Base-by-base conservation (phyloP, 2,113 vertebrate species). In the Cryptotis parvus region DNA sequence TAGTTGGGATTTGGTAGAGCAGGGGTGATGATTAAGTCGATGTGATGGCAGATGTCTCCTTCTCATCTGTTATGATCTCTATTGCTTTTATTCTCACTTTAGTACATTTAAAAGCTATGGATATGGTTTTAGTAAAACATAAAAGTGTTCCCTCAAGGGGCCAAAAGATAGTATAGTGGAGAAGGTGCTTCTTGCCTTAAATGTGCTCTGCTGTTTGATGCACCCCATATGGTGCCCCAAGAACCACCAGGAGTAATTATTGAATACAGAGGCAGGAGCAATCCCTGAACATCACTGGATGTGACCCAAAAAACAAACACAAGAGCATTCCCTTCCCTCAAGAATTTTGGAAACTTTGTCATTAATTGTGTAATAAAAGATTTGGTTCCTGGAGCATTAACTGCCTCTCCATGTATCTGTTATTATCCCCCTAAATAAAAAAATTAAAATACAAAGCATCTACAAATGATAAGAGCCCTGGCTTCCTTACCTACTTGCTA, bases 321-420 rank as follows among this genome's bases (percentile, higher is more conserved):
- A 15, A 20, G 24, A 61, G 26, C 20, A 24, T 61, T 72, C 11
- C 31, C 49, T 55, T 49, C 27, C 31, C 49, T 91, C 37, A 63
- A 84, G 55, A 33, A 65, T 68, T 87, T 73, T 63, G 11, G 20
- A n/a, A 66, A 69, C 41, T 91, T 91, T 78, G 49, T 39, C 18
- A 37, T 43, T 35, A 84, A 80, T 39, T 78, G 14, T 63, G 8
- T n/a, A 73, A 29, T 52, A 58, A 82, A 58, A 74, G 22, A 15
- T 35, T 90, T 72, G 33, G 69, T 74, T 58, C 76, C 49, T 41
- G 79, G 22, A 3, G n/a, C 52, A 72, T 83, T 52, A 84, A 89
- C 58, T 52, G 55, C 24, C 58, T 58, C 65, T 90, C 16, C 16
- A 12, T 69, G 41, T 68, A 61, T n/a, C 29, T 80, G 63, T 27